phyloP scores from a whole-genome alignment of 2,113 vertebrate genomes.

The Nannospalax galili region DNA sequence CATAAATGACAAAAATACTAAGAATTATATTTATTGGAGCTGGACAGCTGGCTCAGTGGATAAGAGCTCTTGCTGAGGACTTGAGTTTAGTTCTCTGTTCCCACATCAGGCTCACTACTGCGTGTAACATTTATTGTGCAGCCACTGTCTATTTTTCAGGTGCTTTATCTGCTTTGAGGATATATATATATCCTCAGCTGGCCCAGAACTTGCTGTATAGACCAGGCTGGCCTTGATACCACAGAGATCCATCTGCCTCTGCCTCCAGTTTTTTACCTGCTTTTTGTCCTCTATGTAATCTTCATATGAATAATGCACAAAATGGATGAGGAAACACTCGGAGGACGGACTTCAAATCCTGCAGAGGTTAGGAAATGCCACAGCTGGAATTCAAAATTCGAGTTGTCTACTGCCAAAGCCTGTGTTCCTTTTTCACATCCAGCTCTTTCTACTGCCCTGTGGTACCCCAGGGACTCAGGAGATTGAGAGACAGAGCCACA shows the following conservation, averaged over 20 bases:
- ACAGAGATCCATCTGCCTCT: too few species aligned
- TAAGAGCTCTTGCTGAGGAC: neutral
- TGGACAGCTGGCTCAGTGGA: neutral
- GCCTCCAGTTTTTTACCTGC: too few species aligned
- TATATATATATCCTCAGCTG: too few species aligned
- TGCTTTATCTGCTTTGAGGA: neutral
- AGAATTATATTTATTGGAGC: neutral
- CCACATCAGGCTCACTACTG: neutral
- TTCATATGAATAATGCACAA: neutral
- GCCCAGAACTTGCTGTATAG: too few species aligned
- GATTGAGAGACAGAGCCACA: neutral
- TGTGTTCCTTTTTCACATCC: neutral
- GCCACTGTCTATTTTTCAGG: neutral
- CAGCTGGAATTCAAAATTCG: neutral
- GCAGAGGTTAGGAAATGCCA: neutral
- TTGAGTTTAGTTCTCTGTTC: too few species aligned
- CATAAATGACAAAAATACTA: slow-evolving; percentile 24
- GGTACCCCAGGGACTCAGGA: neutral
- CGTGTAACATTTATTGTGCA: slow-evolving; percentile 5
- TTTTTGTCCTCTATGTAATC: neutral
- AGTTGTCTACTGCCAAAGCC: neutral
- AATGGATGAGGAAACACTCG: slow-evolving; percentile 41
- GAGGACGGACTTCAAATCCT: slow-evolving; percentile 24
- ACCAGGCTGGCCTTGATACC: too few species aligned
- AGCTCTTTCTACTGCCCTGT: neutral